Conservation (phyloP, 2,113 vertebrate genomes). For the Maccullochella peelii region DNA sequence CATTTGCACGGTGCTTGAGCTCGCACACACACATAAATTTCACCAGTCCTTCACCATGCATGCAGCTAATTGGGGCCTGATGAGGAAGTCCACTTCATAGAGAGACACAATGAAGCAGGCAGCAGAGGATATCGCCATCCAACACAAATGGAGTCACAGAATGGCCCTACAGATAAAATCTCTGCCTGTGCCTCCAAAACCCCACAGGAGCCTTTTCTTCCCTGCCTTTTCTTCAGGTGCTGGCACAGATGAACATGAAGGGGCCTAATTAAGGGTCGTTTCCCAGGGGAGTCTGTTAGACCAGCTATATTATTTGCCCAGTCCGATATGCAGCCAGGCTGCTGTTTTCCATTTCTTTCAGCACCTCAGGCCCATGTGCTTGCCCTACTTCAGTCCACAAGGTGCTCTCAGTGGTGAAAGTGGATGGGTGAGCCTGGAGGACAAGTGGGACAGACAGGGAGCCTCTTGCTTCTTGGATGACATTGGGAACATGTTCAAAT, state of each 20-base stretch:
- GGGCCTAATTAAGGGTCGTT: constrained; percentile 72
- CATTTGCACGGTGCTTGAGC: neutral
- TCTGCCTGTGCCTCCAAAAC: constrained; percentile 45
- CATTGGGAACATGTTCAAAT: constrained; percentile 33
- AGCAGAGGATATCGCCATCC: constrained; percentile 50
- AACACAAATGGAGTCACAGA: constrained; percentile 51
- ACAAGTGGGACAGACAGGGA: constrained; percentile 8
- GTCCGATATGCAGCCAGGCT: constrained; percentile 42
- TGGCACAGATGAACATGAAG: constrained; percentile 58
- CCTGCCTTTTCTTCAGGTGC: constrained; percentile 66
- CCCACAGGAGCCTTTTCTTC: constrained; percentile 39
- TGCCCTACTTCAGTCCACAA: constrained; percentile 68
- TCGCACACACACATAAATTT: neutral
- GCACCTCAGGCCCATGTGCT: constrained; percentile 43
- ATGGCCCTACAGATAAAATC: constrained; percentile 59
- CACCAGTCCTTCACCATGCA: constrained; percentile 36
- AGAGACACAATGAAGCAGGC: constrained; percentile 52
- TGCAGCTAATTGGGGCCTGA: constrained; percentile 63
- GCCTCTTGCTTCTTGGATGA: constrained; percentile 15
- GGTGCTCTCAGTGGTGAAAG: constrained; percentile 52
- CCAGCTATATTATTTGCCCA: constrained; percentile 57
- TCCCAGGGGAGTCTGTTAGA: constrained; percentile 53
- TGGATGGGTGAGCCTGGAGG: constrained; percentile 36
- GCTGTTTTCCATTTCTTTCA: constrained; percentile 55
- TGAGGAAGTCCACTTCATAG: constrained; percentile 61